phyloP scores from a whole-genome alignment of 2,113 vertebrate genomes.

The Triplophysa dalaica region DNA sequence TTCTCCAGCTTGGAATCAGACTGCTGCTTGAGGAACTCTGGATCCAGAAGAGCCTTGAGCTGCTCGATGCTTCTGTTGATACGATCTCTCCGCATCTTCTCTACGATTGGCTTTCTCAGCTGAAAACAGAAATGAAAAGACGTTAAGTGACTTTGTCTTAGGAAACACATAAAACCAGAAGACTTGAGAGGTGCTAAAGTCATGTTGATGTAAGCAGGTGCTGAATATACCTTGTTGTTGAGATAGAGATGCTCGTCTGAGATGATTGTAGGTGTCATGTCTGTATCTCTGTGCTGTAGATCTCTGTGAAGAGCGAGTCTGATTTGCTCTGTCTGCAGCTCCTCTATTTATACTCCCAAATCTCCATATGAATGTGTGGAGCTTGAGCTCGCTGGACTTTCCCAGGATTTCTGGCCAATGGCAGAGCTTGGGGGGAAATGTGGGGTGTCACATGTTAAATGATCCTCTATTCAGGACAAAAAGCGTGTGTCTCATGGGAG shows the following conservation, averaged over 20 bases:
- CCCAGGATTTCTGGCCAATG: conserved; percentile 60
- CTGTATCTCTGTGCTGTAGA: conserved; percentile 1
- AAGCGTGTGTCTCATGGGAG: conserved; percentile 45
- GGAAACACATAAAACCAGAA: neutral
- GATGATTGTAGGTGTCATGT: neutral
- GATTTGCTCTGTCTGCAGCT: neutral
- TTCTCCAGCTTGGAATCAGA: conserved; percentile 71
- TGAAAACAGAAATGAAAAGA: conserved; percentile 26
- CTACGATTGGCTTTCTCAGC: conserved; percentile 55
- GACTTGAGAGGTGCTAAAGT: neutral
- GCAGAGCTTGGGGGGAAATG: conserved; percentile 42
- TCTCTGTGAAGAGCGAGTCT: neutral
- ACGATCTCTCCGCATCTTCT: conserved; percentile 54
- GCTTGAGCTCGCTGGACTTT: conserved; percentile 56
- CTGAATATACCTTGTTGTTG: conserved; percentile 5
- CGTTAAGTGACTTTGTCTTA: conserved; percentile 31
- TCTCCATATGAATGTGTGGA: conserved; percentile 62
- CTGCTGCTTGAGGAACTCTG: conserved; percentile 52
- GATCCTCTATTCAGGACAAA: conserved; percentile 40
- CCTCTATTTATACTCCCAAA: conserved; percentile 44
- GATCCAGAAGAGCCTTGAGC: conserved; percentile 67
- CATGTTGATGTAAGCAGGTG: neutral
- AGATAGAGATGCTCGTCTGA: neutral
- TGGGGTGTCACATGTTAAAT: conserved; percentile 53
- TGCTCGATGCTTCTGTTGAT: conserved; percentile 62